Evolutionary conservation across 92 coral and sea anemone genomes (phyloP).

Genomic region (Anthopleura xanthogrammica): DNA sequence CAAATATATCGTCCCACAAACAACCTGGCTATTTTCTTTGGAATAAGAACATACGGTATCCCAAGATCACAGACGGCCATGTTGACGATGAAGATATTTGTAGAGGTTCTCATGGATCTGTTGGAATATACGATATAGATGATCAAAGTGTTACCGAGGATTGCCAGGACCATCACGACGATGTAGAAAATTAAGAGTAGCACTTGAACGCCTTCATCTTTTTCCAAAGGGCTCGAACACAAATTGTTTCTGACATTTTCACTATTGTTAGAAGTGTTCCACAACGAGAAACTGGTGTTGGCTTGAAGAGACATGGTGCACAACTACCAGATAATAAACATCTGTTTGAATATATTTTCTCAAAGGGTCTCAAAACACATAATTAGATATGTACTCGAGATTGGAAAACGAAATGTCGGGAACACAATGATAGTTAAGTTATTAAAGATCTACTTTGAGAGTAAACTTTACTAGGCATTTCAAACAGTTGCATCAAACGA

Average conservation of each 20-base stretch:
- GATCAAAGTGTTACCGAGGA: slow-evolving; percentile 14
- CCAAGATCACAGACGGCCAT: slow-evolving; percentile 28
- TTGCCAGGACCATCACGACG: not conserved
- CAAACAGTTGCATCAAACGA: not conserved
- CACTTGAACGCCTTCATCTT: not conserved
- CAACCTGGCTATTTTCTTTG: not conserved
- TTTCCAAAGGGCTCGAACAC: slow-evolving; percentile 7
- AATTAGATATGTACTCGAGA: not conserved
- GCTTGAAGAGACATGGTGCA: not conserved
- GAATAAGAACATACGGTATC: slow-evolving; percentile 9
- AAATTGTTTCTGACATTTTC: not conserved
- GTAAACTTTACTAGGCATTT: not conserved
- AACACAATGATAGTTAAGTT: not conserved
- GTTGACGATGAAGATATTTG: slow-evolving; percentile 21
- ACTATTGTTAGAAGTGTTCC: not conserved
- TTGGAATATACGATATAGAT: slow-evolving; percentile 12
- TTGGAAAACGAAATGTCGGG: not conserved
- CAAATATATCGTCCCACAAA: slow-evolving; percentile 10
- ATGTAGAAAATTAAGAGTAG: slow-evolving; percentile 1
- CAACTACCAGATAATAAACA: too few relatives aligned
- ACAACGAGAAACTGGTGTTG: not conserved
- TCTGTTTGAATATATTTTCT: not conserved
- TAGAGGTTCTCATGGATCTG: slow-evolving; percentile 18
- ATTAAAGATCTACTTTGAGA: not conserved
- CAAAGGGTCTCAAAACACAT: not conserved